Evolutionary conservation across 2,888 invertebrate species (phyloP).

Genomic region (Heliconius ismenius): DNA sequence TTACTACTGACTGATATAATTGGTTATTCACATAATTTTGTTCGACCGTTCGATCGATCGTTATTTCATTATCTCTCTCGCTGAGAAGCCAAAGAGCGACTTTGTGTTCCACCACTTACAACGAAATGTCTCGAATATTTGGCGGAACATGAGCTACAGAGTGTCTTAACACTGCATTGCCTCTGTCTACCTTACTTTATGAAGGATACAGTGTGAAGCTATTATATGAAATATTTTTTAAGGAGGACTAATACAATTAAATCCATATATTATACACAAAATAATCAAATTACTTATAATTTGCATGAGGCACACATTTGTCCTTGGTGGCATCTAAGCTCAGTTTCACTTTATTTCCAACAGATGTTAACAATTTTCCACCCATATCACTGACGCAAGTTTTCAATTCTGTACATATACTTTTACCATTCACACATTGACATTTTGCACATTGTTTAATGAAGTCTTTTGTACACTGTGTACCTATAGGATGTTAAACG

Average conservation of each 20-base stretch:
- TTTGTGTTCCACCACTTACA: too few species aligned
- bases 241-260: background rate
- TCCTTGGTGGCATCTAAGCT: conserved; percentile 46
- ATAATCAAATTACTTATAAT: conserved; percentile 56
- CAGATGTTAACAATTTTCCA: conserved; percentile 26
- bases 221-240: background rate
- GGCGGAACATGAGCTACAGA: too few species aligned
- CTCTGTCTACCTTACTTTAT: too few species aligned
- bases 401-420: conserved; percentile 37
- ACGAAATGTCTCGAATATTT: too few species aligned
- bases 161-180: too few species aligned
- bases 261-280: background rate
- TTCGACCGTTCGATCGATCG: too few species aligned
- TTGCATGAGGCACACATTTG: conserved; percentile 53
- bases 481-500: conserved; percentile 29
- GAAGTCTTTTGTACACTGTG: conserved; percentile 37
- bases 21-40: too few species aligned
- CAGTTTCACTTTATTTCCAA: conserved; percentile 31
- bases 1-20: too few species aligned
- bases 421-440: conserved; percentile 40
- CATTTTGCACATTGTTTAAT: conserved; percentile 39
- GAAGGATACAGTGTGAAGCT: background rate
- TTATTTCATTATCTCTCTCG: too few species aligned
- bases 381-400: conserved; percentile 19
- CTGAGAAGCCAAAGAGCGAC: too few species aligned